Base-by-base conservation (phyloP, 2,113 vertebrate genomes). In the Scomber scombrus region DNA sequence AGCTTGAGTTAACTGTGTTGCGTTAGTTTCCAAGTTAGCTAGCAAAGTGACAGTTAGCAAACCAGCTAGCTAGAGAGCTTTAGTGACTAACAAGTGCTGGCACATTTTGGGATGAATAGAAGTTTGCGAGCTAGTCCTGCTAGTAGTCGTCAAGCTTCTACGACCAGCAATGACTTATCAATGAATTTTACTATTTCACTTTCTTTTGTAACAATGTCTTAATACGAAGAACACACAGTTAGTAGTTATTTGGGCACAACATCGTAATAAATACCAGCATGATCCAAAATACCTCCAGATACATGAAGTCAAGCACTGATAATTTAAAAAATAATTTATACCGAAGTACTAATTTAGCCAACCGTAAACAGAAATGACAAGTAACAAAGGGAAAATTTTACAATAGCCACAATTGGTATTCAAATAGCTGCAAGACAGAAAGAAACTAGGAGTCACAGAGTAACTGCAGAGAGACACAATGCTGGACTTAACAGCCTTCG, bases 251-350 rank as follows among this genome's bases (percentile, higher is more conserved):
- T 18, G 29, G n/a, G 12, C 19, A 18, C 49, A 56, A 72, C 21
- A 6, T 40, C 34, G 34, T 0, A 57, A 66, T 19, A 63, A 21
- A 64, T n/a, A 52, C n/a, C 23, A 51, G 56, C 5, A 61, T 46
- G 46, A 56, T 64, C 61, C 34, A 69, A 4, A 51, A 34, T 46
- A 34, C 14, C 61, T 69, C 45, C 52, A 8, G 19, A 56, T 63
- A 75, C 31, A 81, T 65, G 52, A 85, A 81, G 31, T 72, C 34
- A 72, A 50, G 29, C 16, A 46, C 11, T 68, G 13, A 43, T 88
- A 23, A 16, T 83, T 84, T 64, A 57, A 74, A 86, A 61, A 82
- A 78, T 60, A 62, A 84, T 75, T 86, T 77, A 85, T 60, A 70
- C 15, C n/a, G 6, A 78, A 68, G 51, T 69, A 14, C 6, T 76